Evolutionary conservation across 1,140 invertebrate genomes (phyloP).

Genomic region (Bicyclus anynana): DNA sequence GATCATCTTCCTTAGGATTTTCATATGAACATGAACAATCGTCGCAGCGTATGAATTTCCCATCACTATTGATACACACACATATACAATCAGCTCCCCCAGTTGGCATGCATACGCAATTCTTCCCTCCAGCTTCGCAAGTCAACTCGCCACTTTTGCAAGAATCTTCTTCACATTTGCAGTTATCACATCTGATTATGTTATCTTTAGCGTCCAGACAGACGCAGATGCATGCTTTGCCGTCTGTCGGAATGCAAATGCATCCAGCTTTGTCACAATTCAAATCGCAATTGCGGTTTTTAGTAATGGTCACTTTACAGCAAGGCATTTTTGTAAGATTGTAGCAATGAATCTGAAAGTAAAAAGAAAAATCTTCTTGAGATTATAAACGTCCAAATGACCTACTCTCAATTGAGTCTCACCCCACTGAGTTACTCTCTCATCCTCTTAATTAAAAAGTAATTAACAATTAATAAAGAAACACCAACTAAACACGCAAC

Average conservation of each 20-base stretch:
- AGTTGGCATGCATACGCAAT: slow-evolving; percentile 30
- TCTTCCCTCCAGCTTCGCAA: background rate
- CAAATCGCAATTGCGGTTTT: slow-evolving; percentile 24
- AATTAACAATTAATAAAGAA: too few species aligned
- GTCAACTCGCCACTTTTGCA: background rate
- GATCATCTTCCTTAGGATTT: background rate
- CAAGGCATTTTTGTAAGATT: slow-evolving; percentile 34
- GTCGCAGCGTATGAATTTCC: slow-evolving; percentile 19
- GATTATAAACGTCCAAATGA: background rate
- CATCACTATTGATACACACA: slow-evolving; percentile 24
- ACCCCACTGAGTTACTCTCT: too few species aligned
- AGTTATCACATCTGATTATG: slow-evolving; percentile 4
- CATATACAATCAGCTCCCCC: slow-evolving; percentile 29
- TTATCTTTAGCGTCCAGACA: slow-evolving; percentile 1
- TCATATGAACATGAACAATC: slow-evolving; percentile 18
- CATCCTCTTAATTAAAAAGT: too few species aligned
- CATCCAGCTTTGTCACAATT: slow-evolving; percentile 29
- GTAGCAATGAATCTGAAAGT: background rate
- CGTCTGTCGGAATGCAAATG: slow-evolving; percentile 5
- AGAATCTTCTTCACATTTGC: background rate
- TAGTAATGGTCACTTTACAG: slow-evolving; percentile 30
- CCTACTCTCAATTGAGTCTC: too few species aligned
- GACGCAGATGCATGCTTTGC: slow-evolving; percentile 1
- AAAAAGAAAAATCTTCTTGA: background rate
- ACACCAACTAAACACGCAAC: background rate